phyloP scores from a whole-genome alignment of 2,888 invertebrate species.

The Nysson spinosus region DNA sequence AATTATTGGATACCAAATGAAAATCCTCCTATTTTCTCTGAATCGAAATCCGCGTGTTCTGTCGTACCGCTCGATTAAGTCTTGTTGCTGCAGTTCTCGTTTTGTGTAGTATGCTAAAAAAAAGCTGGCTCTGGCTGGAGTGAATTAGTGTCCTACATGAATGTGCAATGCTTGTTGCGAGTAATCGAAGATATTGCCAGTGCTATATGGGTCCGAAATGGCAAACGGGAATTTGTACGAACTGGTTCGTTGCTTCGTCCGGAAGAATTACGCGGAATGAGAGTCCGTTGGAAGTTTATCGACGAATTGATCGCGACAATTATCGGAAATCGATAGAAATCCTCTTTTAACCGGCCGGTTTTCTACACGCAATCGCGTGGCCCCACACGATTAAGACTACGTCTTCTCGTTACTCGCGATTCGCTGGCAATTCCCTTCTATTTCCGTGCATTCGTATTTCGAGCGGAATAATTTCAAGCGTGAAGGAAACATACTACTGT shows the following conservation, averaged over 20 bases:
- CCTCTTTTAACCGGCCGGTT: conserved; percentile 38
- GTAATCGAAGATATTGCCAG: conserved; percentile 39
- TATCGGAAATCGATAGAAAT: conserved; percentile 61
- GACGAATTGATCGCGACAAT: conserved; percentile 50
- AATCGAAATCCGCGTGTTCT: conserved; percentile 11
- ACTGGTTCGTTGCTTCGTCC: conserved; percentile 27
- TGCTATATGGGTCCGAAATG: conserved; percentile 23
- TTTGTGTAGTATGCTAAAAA: conserved; percentile 2
- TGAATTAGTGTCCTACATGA: conserved; percentile 21
- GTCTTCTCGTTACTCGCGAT: not conserved
- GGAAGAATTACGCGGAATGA: conserved; percentile 47
- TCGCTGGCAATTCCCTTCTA: not conserved
- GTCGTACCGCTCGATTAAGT: conserved; percentile 44
- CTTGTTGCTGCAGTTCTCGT: conserved; percentile 27
- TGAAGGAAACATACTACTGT: no score
- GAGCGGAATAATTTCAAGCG: no score
- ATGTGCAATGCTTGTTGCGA: conserved; percentile 16
- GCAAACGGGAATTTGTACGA: conserved; percentile 36
- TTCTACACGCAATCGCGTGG: conserved; percentile 11
- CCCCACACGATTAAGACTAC: conserved; percentile 30
- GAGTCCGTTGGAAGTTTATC: conserved; percentile 48
- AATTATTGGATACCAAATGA: conserved; percentile 45
- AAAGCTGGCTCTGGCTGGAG: conserved; percentile 1
- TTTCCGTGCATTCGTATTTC: conserved; percentile 14
- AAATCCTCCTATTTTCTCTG: conserved; percentile 15